These are phyloP conservation scores for Lophotis ruficrista DNA, from an alignment of 2,113 vertebrate genomes.

Conservation along the genomic window DNA sequence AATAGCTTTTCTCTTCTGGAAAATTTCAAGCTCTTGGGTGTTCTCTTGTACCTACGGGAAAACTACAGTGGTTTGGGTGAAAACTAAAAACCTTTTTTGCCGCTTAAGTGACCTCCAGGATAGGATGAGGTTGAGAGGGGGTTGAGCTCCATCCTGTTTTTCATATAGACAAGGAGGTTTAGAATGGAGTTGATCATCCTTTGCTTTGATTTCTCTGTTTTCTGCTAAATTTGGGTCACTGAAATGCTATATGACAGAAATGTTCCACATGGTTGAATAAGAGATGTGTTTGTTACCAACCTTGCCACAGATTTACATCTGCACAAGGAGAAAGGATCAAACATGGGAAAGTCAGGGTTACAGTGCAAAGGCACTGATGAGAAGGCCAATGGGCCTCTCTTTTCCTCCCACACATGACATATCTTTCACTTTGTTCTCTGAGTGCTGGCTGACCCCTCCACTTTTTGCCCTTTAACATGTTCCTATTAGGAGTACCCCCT, in stretches of 20 bases:
- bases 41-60: neutral
- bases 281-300: neutral
- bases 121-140: neutral
- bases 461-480: neutral
- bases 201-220: neutral
- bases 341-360: constrained; percentile 47
- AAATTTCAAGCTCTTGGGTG: neutral
- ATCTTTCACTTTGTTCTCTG: constrained; percentile 45
- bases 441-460: constrained; percentile 13
- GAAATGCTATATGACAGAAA: neutral
- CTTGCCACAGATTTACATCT: neutral
- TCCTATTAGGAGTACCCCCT: neutral
- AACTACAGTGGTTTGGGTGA: neutral
- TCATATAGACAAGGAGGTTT: neutral
- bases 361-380: neutral
- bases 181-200: neutral
- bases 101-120: neutral
- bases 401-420: constrained; percentile 16
- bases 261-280: neutral
- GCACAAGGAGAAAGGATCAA: constrained; percentile 11
- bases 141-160: neutral
- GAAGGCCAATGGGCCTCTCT: neutral
- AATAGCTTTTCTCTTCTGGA: neutral
- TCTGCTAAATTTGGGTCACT: neutral
- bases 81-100: neutral